Evolutionary conservation across 2,113 vertebrate species (phyloP).

Genomic region (Halichoerus grypus): DNA sequence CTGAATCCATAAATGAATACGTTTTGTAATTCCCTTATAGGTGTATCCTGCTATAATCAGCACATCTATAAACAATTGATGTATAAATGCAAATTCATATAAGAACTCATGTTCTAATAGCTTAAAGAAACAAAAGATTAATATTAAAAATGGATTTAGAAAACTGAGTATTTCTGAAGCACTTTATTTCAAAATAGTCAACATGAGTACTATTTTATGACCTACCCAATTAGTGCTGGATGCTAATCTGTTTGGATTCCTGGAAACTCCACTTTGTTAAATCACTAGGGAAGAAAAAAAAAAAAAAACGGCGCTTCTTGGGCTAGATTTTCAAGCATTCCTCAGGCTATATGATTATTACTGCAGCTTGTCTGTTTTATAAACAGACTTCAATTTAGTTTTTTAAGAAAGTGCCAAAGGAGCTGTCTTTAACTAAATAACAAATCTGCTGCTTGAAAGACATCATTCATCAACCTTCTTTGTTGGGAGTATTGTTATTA

Average conservation of each 20-base stretch:
- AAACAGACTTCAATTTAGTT: slow-evolving; percentile 80
- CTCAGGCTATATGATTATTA: slow-evolving; percentile 68
- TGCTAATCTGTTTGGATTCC: slow-evolving; percentile 50
- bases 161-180: slow-evolving; percentile 26
- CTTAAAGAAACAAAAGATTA: slow-evolving; percentile 4
- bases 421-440: slow-evolving; percentile 78
- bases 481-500: slow-evolving; percentile 68
- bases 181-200: slow-evolving; percentile 42
- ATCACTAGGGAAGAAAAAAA: not conserved
- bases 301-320: slow-evolving; percentile 34
- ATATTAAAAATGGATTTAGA: slow-evolving; percentile 40
- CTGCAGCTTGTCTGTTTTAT: slow-evolving; percentile 61
- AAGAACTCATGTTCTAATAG: slow-evolving; percentile 31
- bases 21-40: not conserved
- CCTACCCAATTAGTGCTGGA: slow-evolving; percentile 53
- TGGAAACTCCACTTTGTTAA: slow-evolving; percentile 47
- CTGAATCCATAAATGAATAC: not conserved
- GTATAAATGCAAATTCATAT: not conserved
- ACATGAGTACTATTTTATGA: not conserved
- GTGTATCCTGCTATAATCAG: not conserved
- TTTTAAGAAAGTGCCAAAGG: slow-evolving; percentile 78
- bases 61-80: not conserved
- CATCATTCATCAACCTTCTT: slow-evolving; percentile 80
- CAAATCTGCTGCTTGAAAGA: slow-evolving; percentile 81
- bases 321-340: slow-evolving; percentile 62